Percentiles rank a stretch among this genome's conserved stretches.
phyloP scores from a whole-genome alignment of 2,888 invertebrate species.

The Ochlodes sylvanus region DNA sequence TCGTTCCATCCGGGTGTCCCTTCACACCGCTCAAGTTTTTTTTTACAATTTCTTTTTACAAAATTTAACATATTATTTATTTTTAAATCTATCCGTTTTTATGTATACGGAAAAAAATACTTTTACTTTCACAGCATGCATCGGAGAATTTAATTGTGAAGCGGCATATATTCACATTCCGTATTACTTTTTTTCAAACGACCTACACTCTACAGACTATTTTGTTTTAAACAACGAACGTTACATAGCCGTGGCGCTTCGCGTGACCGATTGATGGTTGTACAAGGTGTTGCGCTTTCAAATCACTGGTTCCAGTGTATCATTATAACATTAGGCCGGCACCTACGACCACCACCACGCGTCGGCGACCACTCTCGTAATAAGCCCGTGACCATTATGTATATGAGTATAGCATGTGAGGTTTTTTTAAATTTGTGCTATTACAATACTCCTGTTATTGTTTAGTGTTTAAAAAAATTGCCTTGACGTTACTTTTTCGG shows the following conservation, averaged over 20 bases:
- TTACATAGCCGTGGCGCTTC: not conserved
- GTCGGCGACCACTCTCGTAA: constrained; percentile 6
- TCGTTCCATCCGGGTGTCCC: too few species aligned
- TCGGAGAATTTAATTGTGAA: too few species aligned
- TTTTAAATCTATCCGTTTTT: too few species aligned
- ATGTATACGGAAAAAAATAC: too few species aligned
- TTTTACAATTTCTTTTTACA: too few species aligned
- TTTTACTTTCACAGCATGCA: too few species aligned
- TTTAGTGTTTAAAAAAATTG: too few species aligned
- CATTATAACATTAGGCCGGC: constrained; percentile 41
- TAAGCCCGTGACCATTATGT: constrained; percentile 16
- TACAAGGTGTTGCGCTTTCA: constrained; percentile 38
- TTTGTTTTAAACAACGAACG: not conserved
- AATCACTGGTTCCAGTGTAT: constrained; percentile 40
- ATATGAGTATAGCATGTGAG: not conserved
- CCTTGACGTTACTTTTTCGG: too few species aligned
- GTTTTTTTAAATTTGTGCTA: constrained; percentile 20
- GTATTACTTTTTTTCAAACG: not conserved
- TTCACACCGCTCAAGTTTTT: too few species aligned
- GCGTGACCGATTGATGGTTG: constrained; percentile 27
- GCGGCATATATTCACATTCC: not conserved
- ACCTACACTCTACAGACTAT: not conserved
- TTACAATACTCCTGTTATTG: not conserved
- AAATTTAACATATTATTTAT: too few species aligned
- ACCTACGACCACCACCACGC: too few species aligned